Evolutionary conservation across 2,888 invertebrate species (phyloP).

Genomic region (Drosophila dives): DNA sequence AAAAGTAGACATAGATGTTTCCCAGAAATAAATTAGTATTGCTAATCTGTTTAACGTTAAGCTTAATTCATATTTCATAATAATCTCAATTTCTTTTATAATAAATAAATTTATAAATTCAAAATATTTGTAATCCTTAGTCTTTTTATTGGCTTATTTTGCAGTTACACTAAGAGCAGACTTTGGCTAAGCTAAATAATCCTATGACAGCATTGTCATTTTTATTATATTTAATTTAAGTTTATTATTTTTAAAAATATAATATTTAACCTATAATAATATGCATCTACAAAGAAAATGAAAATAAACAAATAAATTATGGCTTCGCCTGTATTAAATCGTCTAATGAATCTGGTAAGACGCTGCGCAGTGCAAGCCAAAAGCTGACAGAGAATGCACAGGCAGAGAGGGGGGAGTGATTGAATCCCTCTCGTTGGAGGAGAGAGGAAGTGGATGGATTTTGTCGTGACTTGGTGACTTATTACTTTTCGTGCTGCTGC

Average conservation of each 20-base stretch:
- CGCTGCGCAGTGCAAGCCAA: constrained; percentile 33
- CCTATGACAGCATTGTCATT: too few species aligned
- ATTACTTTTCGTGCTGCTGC: constrained; percentile 67
- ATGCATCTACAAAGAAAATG: not conserved
- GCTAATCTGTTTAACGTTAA: not conserved
- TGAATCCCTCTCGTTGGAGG: not conserved
- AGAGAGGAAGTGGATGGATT: constrained; percentile 21
- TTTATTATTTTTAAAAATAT: not conserved
- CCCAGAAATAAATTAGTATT: not conserved
- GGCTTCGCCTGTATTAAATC: not conserved
- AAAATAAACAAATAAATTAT: not conserved
- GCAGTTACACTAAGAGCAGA: not conserved
- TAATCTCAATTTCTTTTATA: not conserved
- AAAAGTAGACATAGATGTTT: not conserved
- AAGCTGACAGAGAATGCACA: constrained; percentile 6
- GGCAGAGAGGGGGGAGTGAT: not conserved
- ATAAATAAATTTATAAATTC: not conserved
- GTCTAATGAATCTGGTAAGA: not conserved
- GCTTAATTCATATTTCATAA: too few species aligned
- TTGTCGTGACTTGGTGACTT: constrained; percentile 70
- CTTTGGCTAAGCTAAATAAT: too few species aligned
- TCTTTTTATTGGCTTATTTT: not conserved
- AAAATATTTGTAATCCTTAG: not conserved
- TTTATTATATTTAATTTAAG: not conserved
- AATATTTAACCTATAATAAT: not conserved